These are phyloP conservation scores for Cyprinus carpio DNA, from an alignment of 2,113 vertebrate species.

Conservation along the genomic window DNA sequence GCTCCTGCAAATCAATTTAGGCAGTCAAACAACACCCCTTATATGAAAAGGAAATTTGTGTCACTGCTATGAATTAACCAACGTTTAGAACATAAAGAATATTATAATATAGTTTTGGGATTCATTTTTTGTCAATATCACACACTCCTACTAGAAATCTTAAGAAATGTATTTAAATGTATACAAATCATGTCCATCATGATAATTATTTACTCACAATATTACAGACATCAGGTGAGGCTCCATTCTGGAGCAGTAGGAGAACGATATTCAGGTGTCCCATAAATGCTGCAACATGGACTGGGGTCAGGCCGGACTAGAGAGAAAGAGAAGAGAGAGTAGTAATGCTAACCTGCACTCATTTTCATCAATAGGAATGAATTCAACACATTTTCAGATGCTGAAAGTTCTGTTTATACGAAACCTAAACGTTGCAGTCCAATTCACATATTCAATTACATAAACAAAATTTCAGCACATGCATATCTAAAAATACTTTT, in stretches of 20 bases:
- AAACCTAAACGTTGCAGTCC: no score
- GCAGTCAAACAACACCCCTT: background rate
- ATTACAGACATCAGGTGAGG: conserved; percentile 96
- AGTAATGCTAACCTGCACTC: no score
- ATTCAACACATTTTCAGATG: no score
- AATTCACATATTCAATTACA: no score
- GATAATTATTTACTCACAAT: conserved; percentile 85
- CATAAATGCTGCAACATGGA: conserved; percentile 98
- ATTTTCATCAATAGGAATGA: no score
- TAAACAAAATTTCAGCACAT: no score
- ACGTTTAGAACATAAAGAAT: background rate
- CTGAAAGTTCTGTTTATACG: no score
- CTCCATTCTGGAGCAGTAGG: conserved; percentile 97
- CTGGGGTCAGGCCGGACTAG: conserved; percentile 97
- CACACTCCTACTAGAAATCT: background rate
- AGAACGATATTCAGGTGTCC: conserved; percentile 99
- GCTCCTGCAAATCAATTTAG: background rate
- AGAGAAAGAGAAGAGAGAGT: background rate
- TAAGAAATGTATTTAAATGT: background rate
- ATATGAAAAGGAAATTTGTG: no score
- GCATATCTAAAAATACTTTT: no score
- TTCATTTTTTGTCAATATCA: background rate
- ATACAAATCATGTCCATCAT: background rate
- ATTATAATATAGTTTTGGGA: background rate
- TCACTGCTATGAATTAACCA: background rate